A percentile compares a stretch with the other conserved stretches of the same genome.
Conservation (phyloP, 2,888 invertebrate species). For the Lomographa bimaculata region DNA sequence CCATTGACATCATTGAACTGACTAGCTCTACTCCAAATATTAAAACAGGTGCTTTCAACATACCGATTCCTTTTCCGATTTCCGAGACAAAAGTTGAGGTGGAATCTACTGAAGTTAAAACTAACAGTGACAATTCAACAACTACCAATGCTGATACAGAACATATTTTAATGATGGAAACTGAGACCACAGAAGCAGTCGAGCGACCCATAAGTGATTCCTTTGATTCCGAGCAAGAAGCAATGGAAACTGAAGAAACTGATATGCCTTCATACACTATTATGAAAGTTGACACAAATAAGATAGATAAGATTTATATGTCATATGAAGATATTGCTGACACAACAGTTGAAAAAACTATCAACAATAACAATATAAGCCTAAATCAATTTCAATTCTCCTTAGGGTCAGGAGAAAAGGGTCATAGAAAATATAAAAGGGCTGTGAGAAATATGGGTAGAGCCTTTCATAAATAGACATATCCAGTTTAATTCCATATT, state of each 20-base stretch:
- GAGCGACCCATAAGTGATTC: background rate
- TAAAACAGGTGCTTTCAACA: too few relatives aligned
- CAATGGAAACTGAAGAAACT: slow-evolving; percentile 44
- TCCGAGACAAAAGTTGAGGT: too few relatives aligned
- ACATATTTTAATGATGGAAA: slow-evolving; percentile 6
- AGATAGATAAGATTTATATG: too few relatives aligned
- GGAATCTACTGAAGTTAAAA: too few relatives aligned
- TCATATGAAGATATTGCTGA: too few relatives aligned
- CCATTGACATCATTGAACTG: background rate
- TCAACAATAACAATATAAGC: too few relatives aligned
- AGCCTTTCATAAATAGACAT: slow-evolving; percentile 40
- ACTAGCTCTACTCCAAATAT: too few relatives aligned
- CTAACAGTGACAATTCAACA: background rate
- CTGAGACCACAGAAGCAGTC: slow-evolving; percentile 1
- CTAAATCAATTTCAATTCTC: slow-evolving; percentile 37
- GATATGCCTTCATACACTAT: too few relatives aligned
- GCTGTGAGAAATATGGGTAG: slow-evolving; percentile 36
- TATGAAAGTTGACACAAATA: too few relatives aligned
- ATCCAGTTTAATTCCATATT: too few relatives aligned
- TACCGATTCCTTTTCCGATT: too few relatives aligned
- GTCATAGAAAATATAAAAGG: slow-evolving; percentile 21
- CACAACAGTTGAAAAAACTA: too few relatives aligned
- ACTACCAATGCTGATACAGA: background rate
- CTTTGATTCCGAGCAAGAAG: slow-evolving; percentile 7
- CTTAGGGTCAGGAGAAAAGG: slow-evolving; percentile 36